phyloP scores from a whole-genome alignment of 2,113 vertebrate species.

The Peucedramus taeniatus region DNA sequence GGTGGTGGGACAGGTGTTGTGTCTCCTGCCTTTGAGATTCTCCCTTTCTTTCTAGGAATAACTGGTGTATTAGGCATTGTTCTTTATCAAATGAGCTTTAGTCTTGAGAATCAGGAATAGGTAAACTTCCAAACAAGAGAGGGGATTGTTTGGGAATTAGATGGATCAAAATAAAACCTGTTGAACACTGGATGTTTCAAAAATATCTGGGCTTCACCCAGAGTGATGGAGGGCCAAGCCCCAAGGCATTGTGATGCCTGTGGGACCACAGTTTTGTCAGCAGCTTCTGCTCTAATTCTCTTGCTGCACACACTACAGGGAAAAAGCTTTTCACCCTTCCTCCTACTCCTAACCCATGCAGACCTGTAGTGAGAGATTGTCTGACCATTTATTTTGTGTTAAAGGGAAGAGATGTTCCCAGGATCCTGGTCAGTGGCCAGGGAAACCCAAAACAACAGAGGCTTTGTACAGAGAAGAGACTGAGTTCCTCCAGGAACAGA shows the following conservation, averaged over 20 bases:
- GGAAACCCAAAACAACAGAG: neutral
- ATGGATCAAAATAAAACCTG: neutral
- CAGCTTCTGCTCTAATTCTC: neutral
- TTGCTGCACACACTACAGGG: neutral
- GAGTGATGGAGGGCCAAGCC: neutral
- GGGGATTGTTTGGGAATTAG: neutral
- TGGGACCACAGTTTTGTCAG: neutral
- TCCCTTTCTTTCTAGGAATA: neutral
- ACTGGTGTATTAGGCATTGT: neutral
- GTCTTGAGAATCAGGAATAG: neutral
- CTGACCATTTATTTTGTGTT: neutral
- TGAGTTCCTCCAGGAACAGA: neutral
- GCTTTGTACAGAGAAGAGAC: neutral
- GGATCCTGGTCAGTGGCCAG: neutral
- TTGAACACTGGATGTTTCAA: neutral
- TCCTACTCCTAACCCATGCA: neutral
- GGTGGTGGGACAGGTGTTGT: neutral
- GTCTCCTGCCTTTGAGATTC: neutral
- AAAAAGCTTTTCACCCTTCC: neutral
- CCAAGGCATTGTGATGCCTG: neutral
- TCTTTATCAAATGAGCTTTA: neutral
- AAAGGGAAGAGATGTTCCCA: neutral
- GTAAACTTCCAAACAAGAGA: neutral
- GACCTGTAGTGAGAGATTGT: neutral
- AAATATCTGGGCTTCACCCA: neutral